phyloP scores from a whole-genome alignment of 2,113 vertebrate genomes.

The Bostrychus sinensis region DNA sequence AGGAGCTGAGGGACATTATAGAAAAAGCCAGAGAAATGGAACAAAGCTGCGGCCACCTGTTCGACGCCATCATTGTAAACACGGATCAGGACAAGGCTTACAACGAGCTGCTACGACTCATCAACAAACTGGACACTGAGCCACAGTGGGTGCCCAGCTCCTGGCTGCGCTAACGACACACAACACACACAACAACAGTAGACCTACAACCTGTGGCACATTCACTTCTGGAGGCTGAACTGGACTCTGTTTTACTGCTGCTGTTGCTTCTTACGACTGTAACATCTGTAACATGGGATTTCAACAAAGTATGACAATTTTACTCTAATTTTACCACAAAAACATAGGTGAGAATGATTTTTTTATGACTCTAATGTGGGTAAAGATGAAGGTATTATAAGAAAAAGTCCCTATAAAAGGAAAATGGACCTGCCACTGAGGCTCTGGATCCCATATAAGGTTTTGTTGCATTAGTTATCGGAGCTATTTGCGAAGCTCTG shows the following conservation, averaged over 20 bases:
- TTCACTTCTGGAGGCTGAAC: constrained; percentile 11
- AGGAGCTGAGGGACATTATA: constrained; percentile 96
- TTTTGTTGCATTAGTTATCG: too few species aligned
- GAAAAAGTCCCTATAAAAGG: too few species aligned
- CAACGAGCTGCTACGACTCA: constrained; percentile 91
- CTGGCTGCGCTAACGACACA: constrained; percentile 87
- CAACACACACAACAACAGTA: constrained; percentile 4
- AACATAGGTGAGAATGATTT: too few species aligned
- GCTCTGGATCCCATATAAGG: too few species aligned
- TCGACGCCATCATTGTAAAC: constrained; percentile 95
- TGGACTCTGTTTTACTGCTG: constrained; percentile 10
- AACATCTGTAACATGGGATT: neutral
- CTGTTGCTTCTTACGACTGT: neutral
- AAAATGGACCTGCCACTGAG: too few species aligned
- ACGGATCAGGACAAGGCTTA: constrained; percentile 93
- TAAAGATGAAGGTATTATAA: too few species aligned
- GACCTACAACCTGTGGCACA: neutral
- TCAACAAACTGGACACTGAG: constrained; percentile 98
- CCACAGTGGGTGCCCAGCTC: constrained; percentile 98
- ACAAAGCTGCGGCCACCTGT: constrained; percentile 95
- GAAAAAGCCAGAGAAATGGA: constrained; percentile 99
- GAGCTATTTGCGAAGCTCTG: too few species aligned
- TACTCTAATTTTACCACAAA: neutral
- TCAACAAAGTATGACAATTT: too few species aligned
- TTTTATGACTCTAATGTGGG: neutral